Percentiles rank a stretch among this genome's conserved stretches.
Evolutionary conservation across 1,140 invertebrate genomes (phyloP).

Genomic region (Neotoxoptera formosana): DNA sequence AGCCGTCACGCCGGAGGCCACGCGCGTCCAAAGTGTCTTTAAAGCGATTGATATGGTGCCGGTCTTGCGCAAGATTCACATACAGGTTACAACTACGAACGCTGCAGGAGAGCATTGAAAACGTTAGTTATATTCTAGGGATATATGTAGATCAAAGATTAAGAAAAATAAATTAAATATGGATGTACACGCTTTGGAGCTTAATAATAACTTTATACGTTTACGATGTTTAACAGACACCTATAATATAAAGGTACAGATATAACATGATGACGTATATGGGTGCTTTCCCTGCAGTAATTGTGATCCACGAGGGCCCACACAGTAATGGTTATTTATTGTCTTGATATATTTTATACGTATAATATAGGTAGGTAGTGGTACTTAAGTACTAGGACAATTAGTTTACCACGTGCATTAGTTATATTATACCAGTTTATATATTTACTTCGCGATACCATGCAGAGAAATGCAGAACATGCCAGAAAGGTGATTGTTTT

Average conservation of each 20-base stretch:
- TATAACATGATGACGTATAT: neutral
- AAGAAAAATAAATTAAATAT: neutral
- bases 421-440: neutral
- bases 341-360: neutral
- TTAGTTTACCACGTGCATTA: neutral
- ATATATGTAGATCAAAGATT: neutral
- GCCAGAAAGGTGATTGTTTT: too few relatives aligned
- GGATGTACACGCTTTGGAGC: neutral
- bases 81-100: neutral
- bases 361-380: neutral
- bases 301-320: neutral
- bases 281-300: neutral
- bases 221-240: neutral
- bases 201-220: neutral
- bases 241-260: neutral
- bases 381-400: neutral
- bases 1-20: constrained; percentile 15
- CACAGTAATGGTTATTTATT: neutral
- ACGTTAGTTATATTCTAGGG: neutral
- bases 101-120: neutral
- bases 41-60: neutral
- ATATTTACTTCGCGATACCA: too few relatives aligned
- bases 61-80: neutral
- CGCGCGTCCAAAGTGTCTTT: neutral
- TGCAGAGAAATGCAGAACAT: too few relatives aligned